phyloP scores from a whole-genome alignment of 2,113 vertebrate species.

The Clarias magur region DNA sequence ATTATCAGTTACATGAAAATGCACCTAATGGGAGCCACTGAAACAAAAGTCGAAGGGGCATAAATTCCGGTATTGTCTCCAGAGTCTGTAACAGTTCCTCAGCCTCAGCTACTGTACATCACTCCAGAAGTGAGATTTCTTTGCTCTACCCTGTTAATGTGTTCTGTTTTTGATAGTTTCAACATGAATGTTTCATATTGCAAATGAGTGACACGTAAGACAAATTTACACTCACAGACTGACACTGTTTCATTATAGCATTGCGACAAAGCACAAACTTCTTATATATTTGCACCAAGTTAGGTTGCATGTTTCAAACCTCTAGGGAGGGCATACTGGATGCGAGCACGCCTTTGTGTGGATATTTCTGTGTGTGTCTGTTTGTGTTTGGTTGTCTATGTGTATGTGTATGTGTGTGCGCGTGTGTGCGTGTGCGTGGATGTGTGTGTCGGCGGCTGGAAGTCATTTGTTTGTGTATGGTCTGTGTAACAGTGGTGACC shows the following conservation, averaged over 20 bases:
- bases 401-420: not conserved
- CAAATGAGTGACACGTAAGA: not conserved
- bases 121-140: not conserved
- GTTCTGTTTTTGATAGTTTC: not conserved
- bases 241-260: not conserved
- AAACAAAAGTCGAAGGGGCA: not conserved
- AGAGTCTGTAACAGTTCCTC: not conserved
- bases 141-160: not conserved
- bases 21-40: not conserved
- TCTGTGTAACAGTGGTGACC: conserved; percentile 44
- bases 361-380: conserved; percentile 1
- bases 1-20: no score
- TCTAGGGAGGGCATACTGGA: not conserved
- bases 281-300: not conserved
- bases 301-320: conserved; percentile 8
- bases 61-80: not conserved
- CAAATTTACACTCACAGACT: not conserved
- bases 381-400: conserved; percentile 14
- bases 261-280: not conserved
- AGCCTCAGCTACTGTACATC: not conserved
- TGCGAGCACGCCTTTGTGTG: conserved; percentile 3
- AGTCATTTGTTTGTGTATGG: conserved; percentile 49
- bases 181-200: not conserved
- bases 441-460: conserved; percentile 1
- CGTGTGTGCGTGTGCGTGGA: conserved; percentile 3